These are phyloP conservation scores for Trissoscelio sp. DNA, from an alignment of 2,888 invertebrate genomes.

Conservation along the genomic window DNA sequence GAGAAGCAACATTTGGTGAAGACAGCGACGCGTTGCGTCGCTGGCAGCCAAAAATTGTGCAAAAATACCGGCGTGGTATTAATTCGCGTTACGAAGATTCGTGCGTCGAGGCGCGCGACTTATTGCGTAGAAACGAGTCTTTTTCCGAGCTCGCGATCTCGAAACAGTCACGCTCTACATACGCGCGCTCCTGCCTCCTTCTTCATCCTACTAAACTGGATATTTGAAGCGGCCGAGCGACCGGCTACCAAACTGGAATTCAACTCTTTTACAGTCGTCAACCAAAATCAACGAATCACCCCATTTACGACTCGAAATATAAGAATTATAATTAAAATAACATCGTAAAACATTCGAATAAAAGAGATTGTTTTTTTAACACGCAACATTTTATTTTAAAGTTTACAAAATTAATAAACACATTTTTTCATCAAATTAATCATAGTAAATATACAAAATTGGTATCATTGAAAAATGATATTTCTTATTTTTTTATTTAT, in stretches of 20 bases:
- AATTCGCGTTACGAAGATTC: conserved; percentile 42
- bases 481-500: no score
- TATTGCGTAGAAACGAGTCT: conserved; percentile 69
- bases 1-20: conserved; percentile 5
- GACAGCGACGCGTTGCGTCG: conserved; percentile 18
- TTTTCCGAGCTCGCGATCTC: conserved; percentile 72
- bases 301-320: conserved; percentile 35
- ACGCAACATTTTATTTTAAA: no score
- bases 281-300: conserved; percentile 56
- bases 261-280: conserved; percentile 63
- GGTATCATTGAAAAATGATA: no score
- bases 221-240: conserved; percentile 70
- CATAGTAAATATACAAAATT: no score
- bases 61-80: conserved; percentile 27
- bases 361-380: no score
- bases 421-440: no score
- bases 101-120: conserved; percentile 34
- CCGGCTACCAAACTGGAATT: conserved; percentile 66
- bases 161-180: conserved; percentile 76
- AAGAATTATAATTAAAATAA: no score
- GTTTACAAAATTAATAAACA: no score
- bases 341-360: no score
- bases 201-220: conserved; percentile 77
- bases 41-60: neutral
- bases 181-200: conserved; percentile 73